Evolutionary conservation across 2,888 invertebrate species (phyloP).

Genomic region (Cryptus viduatorius): DNA sequence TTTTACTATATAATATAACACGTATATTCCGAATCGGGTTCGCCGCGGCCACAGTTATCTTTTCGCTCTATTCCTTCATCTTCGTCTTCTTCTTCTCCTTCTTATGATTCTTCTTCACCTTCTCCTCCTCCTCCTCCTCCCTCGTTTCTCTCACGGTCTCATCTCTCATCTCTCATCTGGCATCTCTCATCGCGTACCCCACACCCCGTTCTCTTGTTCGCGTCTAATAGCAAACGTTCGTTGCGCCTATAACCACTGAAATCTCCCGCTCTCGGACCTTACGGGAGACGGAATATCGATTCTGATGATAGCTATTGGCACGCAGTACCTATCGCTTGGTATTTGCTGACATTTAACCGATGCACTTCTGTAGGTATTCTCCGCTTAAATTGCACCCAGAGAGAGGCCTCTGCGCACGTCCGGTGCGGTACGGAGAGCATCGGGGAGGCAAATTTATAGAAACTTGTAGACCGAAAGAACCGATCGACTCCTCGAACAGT

Average conservation of each 20-base stretch:
- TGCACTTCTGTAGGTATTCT: constrained; percentile 36
- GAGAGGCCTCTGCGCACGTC: constrained; percentile 28
- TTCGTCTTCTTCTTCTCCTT: constrained; percentile 58
- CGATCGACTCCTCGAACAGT: constrained; percentile 33
- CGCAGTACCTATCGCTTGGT: constrained; percentile 60
- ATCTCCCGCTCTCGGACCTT: constrained; percentile 17
- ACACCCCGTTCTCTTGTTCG: constrained; percentile 34
- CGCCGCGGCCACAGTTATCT: constrained; percentile 62
- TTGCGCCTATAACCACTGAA: constrained; percentile 42
- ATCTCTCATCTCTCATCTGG: constrained; percentile 56
- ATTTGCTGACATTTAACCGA: constrained; percentile 68
- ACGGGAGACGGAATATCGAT: constrained; percentile 64
- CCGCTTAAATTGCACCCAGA: constrained; percentile 51
- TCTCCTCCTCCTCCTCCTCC: constrained; percentile 60
- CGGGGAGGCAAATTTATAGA: constrained; percentile 44
- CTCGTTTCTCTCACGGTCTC: constrained; percentile 65
- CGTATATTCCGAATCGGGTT: constrained; percentile 64
- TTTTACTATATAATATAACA: constrained; percentile 56
- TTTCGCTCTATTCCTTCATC: constrained; percentile 39
- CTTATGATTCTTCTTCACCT: constrained; percentile 56
- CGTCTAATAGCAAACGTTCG: constrained; percentile 48
- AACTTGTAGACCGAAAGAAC: constrained; percentile 44
- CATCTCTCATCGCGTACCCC: constrained; percentile 19
- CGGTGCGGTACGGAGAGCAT: constrained; percentile 11
- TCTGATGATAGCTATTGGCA: constrained; percentile 68